Base-by-base conservation (phyloP, 2,888 invertebrate genomes). In the Belgica antarctica region DNA sequence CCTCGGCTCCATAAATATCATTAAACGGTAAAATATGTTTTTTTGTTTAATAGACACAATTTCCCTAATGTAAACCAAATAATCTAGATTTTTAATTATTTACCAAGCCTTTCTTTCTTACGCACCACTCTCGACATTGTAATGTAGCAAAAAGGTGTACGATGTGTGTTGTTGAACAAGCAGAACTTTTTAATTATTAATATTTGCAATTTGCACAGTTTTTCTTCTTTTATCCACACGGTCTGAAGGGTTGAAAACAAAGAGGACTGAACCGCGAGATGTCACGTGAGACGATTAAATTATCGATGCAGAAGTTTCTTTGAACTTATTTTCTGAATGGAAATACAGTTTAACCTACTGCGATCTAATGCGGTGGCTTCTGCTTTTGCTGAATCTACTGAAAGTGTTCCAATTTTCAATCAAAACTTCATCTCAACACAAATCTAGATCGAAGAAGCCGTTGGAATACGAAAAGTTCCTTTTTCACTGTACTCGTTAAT, bases 11-110 rank as follows among this genome's bases (percentile, higher is more conserved):
- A 59, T 59, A 27, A 59, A 59, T 59, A 59, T 59, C 59, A 59
- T 59, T 59, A 27, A 59, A 59, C 27, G 27, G n/a, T 52, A 27
- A 25, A 27, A 59, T 59, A n/a, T 59, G 1, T 59, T 24, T 59
- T 59, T 24, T 59, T 59, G 47, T 27, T 65, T 47, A 65, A 65
- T 65, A 65, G 65, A 65, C 63, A 36, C 65, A 65, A 65, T 65
- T 65, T 65, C 65, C 65, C 65, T 65, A 65, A 65, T 65, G 65
- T 47, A 65, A 65, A 65, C 65, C 65, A 63, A 63, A 63, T 65
- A 65, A 65, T 65, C 65, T 65, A 65, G 46, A 22, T 52, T 52
- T 52, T 52, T 52, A 52, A 52, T 52, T 52, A 52, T 52, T 52
- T 7, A 52, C 19, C 52, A 22, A 17, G 52, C 22, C 52, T 22